Percentiles rank a stretch among this genome's conserved stretches.
phyloP scores from a whole-genome alignment of 2,797 vertebrate genomes.

The Chromobotia macracanthus region DNA sequence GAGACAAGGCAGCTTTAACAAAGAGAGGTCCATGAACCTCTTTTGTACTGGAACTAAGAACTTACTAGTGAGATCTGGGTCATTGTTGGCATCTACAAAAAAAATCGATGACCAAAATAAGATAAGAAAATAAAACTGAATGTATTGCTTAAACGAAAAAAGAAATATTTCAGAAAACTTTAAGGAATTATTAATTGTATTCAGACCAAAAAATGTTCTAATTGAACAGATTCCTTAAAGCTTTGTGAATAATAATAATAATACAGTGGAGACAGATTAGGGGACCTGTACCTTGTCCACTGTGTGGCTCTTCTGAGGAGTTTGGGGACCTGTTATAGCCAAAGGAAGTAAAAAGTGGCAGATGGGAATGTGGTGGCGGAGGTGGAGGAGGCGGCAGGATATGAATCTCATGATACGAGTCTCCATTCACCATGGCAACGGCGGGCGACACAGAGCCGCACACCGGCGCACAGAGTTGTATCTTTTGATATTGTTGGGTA shows the following conservation, averaged over 20 bases:
- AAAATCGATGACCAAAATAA: constrained; percentile 69
- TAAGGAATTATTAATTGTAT: constrained; percentile 66
- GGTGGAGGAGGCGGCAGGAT: constrained; percentile 87
- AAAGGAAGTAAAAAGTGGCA: constrained; percentile 97
- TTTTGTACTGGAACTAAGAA: constrained; percentile 28
- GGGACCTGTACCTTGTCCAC: constrained; percentile 87
- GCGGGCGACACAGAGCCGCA: constrained; percentile 79
- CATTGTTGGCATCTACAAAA: constrained; percentile 53
- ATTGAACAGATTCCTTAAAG: constrained; percentile 74
- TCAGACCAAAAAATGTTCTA: neutral
- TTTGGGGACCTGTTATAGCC: constrained; percentile 92
- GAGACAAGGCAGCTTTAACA: constrained; percentile 24
- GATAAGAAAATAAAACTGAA: constrained; percentile 68
- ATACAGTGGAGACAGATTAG: constrained; percentile 62
- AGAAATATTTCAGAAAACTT: constrained; percentile 67
- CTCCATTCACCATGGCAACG: constrained; percentile 89
- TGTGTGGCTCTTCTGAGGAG: constrained; percentile 84
- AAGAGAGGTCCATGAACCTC: constrained; percentile 29
- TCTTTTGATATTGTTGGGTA: constrained; percentile 91
- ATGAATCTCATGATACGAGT: constrained; percentile 90
- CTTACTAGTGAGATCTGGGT: constrained; percentile 40
- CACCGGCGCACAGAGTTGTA: constrained; percentile 85
- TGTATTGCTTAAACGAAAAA: neutral
- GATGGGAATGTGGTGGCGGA: constrained; percentile 89
- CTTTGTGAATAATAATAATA: constrained; percentile 69